These are phyloP conservation scores for Hipparchia semele DNA, from an alignment of 2,888 invertebrate species.

Conservation along the genomic window DNA sequence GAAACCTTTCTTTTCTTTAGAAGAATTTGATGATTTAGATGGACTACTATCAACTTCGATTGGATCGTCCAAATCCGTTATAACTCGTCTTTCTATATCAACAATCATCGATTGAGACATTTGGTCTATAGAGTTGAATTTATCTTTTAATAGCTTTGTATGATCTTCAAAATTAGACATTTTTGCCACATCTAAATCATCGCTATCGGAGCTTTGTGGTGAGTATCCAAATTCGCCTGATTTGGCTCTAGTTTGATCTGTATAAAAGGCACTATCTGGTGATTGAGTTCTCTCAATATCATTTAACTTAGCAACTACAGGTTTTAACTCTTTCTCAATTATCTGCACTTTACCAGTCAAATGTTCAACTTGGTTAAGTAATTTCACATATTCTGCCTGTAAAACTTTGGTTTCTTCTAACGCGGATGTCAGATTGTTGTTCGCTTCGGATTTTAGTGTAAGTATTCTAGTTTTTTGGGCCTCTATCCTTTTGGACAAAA, in stretches of 20 bases:
- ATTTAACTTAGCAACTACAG: constrained; percentile 67
- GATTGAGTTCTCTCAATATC: constrained; percentile 75
- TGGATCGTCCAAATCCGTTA: constrained; percentile 53
- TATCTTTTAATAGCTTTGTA: constrained; percentile 70
- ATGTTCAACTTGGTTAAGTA: constrained; percentile 84
- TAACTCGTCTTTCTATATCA: constrained; percentile 70
- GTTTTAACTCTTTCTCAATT: constrained; percentile 86
- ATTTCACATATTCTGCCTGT: constrained; percentile 84
- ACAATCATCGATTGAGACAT: constrained; percentile 82
- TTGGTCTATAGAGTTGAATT: constrained; percentile 78
- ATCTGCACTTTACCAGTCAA: constrained; percentile 85
- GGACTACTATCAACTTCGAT: constrained; percentile 61
- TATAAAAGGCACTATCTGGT: constrained; percentile 79
- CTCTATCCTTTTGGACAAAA: constrained; percentile 86
- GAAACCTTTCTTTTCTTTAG: constrained; percentile 79
- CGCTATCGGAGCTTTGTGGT: constrained; percentile 76
- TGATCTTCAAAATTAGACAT: constrained; percentile 69
- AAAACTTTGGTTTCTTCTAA: constrained; percentile 87
- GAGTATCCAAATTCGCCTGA: constrained; percentile 78
- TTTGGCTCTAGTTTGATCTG: constrained; percentile 79
- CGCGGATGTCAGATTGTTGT: constrained; percentile 85
- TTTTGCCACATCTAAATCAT: constrained; percentile 67
- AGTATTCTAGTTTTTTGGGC: constrained; percentile 85
- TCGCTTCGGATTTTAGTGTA: constrained; percentile 86
- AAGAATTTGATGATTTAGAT: constrained; percentile 70